Evolutionary conservation across 64 coral and sea anemone species (phyloP), one percentile per base, ranked within the genome.

Genomic region (Stylophora pistillata): DNA sequence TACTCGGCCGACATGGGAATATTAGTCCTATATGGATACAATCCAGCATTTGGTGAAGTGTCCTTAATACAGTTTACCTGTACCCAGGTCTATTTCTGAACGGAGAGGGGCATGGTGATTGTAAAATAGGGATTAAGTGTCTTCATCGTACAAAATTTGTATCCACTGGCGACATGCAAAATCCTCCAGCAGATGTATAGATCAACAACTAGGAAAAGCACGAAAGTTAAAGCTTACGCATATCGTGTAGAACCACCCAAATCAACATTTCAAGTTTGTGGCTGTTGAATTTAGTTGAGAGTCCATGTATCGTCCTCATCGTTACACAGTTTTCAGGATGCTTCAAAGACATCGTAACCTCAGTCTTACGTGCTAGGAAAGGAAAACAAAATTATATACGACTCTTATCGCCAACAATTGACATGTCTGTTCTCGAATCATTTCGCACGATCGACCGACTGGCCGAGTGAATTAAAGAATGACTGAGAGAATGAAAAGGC

Each of bases 191-290:
- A 57, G 7, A 57, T 57, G 56, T 15, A 15, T 60, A 15, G 17
- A 13, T 60, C 13, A 60, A 60, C 58, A 12, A 18, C 58, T 15
- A 60, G 17, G 58, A 68, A 21, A 68, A 68, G 5, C 13, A n/a
- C 10, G 1, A 68, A 21, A 68, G 25, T 65, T 65, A 10, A 21
- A 7, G 69, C 60, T 84, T 15, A 84, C 80, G 25, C 34, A 69
- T 33, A 4, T 84, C 33, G n/a, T 84, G 80, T 16, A 84, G 32
- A 84, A 84, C 26, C 21, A 69, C 66, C 80, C 80, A 84, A 13
- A 84, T 53, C 37, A 84, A 28, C 80, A 84, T 84, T 41, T 84
- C 80, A 13, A 84, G 32, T 23, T 63, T 84, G 60, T 17, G n/a
- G 30, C 18, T 15, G 12, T 53, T 84, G 14, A 84, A 21, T 26